These are phyloP conservation scores for Hozukius guyotensis DNA, from an alignment of 2,797 vertebrate species.

Conservation along the genomic window DNA sequence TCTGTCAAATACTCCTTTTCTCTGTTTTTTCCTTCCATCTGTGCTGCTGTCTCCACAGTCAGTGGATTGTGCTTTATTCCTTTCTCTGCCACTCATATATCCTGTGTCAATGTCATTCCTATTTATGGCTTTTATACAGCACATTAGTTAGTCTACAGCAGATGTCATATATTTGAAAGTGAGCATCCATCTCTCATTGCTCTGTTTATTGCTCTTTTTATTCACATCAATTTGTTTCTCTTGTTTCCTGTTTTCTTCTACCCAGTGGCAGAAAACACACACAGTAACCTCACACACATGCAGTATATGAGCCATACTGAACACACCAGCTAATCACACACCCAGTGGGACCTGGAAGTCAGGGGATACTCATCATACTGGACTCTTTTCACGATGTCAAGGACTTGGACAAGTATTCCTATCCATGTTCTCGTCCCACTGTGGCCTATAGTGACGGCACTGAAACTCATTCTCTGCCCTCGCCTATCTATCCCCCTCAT, in stretches of 20 bases:
- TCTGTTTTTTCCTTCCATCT: neutral
- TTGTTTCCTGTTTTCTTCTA: neutral
- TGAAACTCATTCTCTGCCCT: slow-evolving; percentile 41
- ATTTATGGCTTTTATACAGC: slow-evolving; percentile 3
- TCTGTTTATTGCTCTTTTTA: neutral
- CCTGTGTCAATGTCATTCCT: neutral
- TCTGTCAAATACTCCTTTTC: slow-evolving; percentile 9
- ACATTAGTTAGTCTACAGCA: neutral
- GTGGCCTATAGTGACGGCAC: slow-evolving; percentile 36
- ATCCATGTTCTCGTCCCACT: slow-evolving; percentile 34
- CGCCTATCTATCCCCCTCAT: slow-evolving; percentile 41
- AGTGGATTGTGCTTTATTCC: slow-evolving; percentile 1
- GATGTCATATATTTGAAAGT: slow-evolving; percentile 7
- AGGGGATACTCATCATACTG: slow-evolving; percentile 16
- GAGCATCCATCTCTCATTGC: neutral
- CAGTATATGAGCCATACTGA: neutral
- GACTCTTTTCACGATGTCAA: slow-evolving; percentile 46
- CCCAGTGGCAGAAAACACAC: neutral
- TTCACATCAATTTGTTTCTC: neutral
- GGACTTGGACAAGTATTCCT: slow-evolving; percentile 40
- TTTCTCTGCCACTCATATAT: neutral
- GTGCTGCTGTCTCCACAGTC: neutral
- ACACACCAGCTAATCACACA: slow-evolving; percentile 22
- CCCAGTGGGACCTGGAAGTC: slow-evolving; percentile 8
- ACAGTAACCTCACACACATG: neutral